These are phyloP conservation scores for Opisthocomus hoazin DNA, from an alignment of 2,113 vertebrate genomes.

Conservation along the genomic window DNA sequence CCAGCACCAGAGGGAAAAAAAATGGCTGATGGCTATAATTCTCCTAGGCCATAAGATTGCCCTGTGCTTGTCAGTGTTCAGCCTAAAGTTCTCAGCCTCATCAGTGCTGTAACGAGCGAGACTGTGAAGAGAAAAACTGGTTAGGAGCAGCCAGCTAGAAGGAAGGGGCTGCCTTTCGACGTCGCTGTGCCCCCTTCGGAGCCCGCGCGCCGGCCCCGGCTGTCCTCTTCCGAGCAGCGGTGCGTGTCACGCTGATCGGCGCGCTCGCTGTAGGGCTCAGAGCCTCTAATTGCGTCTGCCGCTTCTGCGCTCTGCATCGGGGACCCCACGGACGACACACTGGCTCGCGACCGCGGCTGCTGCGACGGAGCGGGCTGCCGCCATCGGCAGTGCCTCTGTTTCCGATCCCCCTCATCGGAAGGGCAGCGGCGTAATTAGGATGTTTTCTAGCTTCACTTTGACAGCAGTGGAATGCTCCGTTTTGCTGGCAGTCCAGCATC, in stretches of 20 bases:
- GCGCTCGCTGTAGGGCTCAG: neutral
- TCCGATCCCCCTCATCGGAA: neutral
- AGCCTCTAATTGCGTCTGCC: neutral
- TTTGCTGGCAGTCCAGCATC: neutral
- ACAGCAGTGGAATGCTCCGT: neutral
- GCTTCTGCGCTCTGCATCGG: neutral
- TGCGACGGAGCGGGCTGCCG: neutral
- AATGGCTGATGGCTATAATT: neutral
- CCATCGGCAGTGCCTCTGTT: rapidly evolving
- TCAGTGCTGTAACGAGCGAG: neutral
- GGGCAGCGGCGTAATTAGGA: neutral
- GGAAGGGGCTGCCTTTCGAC: neutral
- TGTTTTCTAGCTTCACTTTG: neutral
- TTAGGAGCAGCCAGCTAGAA: neutral
- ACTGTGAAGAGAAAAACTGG: neutral
- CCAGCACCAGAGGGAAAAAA: neutral
- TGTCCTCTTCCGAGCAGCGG: neutral
- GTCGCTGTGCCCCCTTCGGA: neutral
- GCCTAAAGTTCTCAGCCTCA: neutral
- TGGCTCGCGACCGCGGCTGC: rapidly evolving
- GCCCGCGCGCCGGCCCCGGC: neutral
- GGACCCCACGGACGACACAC: neutral
- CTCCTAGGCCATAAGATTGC: neutral
- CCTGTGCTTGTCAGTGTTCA: neutral
- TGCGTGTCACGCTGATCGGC: neutral